Evolutionary conservation across 2,888 invertebrate genomes (phyloP), one percentile per base, ranked within the genome.

Genomic region (Dromius quadrimaculatus): DNA sequence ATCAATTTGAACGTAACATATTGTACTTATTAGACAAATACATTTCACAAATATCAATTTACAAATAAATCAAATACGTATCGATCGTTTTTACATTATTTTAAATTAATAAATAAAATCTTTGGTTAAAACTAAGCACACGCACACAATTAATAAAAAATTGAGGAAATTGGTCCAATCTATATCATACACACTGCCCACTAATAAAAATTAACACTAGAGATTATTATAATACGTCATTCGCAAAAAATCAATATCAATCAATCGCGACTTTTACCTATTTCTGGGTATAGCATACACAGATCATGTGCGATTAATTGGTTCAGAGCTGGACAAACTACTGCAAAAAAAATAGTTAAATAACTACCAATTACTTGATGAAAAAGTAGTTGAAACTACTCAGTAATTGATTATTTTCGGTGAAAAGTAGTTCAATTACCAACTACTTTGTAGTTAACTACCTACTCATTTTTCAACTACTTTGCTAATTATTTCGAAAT

Each of bases 41-140:
- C 5, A 54, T 28, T 20, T 45, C n/a, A 47, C 23, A 15, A 45
- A 23, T 50, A 23, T 50, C 28, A 15, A 54, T 54, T 54, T 28
- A 54, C 50, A 54, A 54, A 20, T 47, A 19, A 19, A 32, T 23
- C 13, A 15, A 54, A 54, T 54, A 32, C 50, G 50, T 54, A 47
- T 41, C 41, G 41, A 11, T 11, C 20, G 23, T 23, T 47, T 43
- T 23, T 62, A 62, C 36, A 61, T n/a, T 8, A 45, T 20, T 11
- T 38, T 41, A 13, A 32, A 32, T 47, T 28, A 66, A 66, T 66
- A 66, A 66, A 66, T 57, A 66, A 65, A 54, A 23, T 66, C 66
- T 66, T 66, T 66, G 66, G 66, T 66, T 57, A 66, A 41, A 54
- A 54, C 66, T 66, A 38, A 66, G 41, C 17, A 66, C 19, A 61